Evolutionary conservation across 2,113 vertebrate genomes (phyloP).

Genomic region (Uria aalge): DNA sequence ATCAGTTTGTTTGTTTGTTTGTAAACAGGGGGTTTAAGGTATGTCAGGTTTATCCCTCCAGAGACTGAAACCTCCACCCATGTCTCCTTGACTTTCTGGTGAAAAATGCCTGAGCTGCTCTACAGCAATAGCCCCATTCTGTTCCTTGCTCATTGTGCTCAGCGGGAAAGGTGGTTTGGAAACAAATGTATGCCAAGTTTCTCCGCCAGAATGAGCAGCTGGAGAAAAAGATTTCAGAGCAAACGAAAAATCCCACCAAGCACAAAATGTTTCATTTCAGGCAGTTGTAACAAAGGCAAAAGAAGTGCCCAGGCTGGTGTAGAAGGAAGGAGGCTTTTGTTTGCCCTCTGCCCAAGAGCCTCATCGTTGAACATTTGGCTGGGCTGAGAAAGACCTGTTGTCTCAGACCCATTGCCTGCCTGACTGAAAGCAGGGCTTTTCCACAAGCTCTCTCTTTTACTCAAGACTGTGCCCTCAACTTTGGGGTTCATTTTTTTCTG

Average conservation of each 20-base stretch:
- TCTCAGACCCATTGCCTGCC: background rate
- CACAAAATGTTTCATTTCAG: background rate
- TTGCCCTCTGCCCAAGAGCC: background rate
- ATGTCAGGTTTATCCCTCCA: background rate
- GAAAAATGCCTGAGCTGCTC: background rate
- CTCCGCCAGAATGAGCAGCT: background rate
- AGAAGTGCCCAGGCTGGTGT: background rate
- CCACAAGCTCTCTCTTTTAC: background rate
- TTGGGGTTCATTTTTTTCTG: background rate
- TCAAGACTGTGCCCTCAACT: background rate
- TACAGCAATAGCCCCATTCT: background rate
- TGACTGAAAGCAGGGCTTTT: background rate
- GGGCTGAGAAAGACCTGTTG: background rate
- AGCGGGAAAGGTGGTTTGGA: background rate
- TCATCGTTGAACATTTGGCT: background rate
- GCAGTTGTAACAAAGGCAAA: background rate
- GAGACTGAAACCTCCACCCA: background rate
- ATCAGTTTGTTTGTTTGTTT: background rate
- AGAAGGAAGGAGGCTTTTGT: background rate
- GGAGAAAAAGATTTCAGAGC: background rate
- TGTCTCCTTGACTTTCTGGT: background rate
- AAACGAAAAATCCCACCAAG: background rate
- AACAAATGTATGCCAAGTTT: background rate
- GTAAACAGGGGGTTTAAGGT: background rate
- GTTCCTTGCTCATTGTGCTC: background rate